A percentile compares a stretch with the other conserved stretches of the same genome.
Evolutionary conservation across 1,140 invertebrate genomes (phyloP).

Genomic region (Schlechtendalia chinensis): DNA sequence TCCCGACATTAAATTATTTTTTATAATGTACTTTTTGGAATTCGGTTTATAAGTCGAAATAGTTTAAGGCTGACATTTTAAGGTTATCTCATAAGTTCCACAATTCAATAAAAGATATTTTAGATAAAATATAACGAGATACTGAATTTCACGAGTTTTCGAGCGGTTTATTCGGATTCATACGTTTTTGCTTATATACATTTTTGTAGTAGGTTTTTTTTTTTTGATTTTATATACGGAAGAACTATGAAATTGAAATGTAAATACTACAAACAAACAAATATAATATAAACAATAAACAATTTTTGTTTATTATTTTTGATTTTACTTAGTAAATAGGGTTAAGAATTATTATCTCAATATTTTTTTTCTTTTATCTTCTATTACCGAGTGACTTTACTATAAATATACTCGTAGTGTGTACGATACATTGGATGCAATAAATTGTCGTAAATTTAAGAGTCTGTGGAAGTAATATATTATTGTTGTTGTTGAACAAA

Average conservation of each 20-base stretch:
- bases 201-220: not conserved
- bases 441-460: no score
- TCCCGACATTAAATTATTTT: not conserved
- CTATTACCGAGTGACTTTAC: no score
- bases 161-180: not conserved
- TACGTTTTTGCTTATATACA: not conserved
- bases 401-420: no score
- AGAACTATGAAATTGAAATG: not conserved
- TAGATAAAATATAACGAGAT: not conserved
- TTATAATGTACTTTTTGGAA: not conserved
- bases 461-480: no score
- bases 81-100: not conserved
- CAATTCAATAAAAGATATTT: constrained; percentile 24
- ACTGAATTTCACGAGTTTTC: not conserved
- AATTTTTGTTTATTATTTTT: not conserved
- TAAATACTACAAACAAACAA: not conserved
- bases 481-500: no score
- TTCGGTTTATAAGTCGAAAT: constrained; percentile 11
- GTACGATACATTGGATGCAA: no score
- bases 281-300: not conserved
- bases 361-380: no score
- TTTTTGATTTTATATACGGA: not conserved
- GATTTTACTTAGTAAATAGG: no score
- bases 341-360: no score
- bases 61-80: not conserved